phyloP scores from a whole-genome alignment of 1,140 invertebrate genomes.

The Orchestia grillus region DNA sequence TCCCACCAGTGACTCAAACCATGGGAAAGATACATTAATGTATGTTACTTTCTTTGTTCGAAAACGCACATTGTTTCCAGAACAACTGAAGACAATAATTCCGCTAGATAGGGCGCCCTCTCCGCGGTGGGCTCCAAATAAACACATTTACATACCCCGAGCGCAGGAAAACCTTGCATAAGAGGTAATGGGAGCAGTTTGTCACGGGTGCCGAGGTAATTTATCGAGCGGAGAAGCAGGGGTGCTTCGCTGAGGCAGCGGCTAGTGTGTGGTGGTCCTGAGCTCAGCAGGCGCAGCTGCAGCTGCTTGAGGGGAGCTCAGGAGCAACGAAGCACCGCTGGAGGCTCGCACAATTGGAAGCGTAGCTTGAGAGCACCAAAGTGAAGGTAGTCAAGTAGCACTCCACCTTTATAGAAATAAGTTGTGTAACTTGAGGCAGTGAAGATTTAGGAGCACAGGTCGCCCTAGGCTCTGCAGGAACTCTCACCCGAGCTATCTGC shows the following conservation, averaged over 20 bases:
- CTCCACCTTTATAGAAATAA: neutral
- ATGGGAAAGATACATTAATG: too few relatives aligned
- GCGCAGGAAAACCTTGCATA: neutral
- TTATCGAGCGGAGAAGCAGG: neutral
- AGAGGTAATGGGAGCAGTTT: neutral
- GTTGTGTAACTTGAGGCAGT: neutral
- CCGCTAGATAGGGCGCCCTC: too few relatives aligned
- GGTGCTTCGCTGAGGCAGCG: neutral
- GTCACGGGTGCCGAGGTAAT: neutral
- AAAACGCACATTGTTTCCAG: too few relatives aligned
- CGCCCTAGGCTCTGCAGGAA: neutral
- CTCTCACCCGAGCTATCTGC: too few relatives aligned
- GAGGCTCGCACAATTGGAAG: neutral
- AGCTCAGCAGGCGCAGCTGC: too few relatives aligned
- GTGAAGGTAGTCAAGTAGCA: neutral
- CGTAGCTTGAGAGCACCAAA: neutral
- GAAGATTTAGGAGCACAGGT: neutral
- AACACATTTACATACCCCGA: neutral
- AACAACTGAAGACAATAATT: too few relatives aligned
- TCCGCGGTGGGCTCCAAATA: neutral
- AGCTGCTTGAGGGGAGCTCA: too few relatives aligned
- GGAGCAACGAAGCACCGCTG: neutral
- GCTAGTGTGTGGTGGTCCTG: neutral
- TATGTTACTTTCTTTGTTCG: too few relatives aligned
- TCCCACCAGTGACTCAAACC: too few relatives aligned